Percentiles rank a stretch among this genome's conserved stretches.
phyloP scores from a whole-genome alignment of 1,140 invertebrate genomes.

The Hirudo medicinalis region DNA sequence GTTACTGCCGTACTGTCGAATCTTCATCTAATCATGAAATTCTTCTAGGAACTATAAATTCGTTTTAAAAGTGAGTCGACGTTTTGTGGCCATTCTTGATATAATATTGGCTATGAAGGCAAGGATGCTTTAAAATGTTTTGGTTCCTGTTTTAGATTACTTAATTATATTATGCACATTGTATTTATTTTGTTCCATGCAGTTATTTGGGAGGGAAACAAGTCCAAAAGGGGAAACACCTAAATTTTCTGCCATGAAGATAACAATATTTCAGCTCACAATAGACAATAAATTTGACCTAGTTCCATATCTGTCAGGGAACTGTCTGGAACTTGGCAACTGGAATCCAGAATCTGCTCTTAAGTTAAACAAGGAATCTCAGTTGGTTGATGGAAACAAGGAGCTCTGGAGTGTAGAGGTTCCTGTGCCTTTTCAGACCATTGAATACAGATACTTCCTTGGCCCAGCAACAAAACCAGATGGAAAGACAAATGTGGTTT shows the following conservation, averaged over 20 bases:
- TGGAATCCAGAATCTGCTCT: conserved; percentile 10
- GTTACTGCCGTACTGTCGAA: too few species aligned
- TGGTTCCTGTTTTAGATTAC: too few species aligned
- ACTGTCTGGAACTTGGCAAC: conserved; percentile 3
- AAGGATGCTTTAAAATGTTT: too few species aligned
- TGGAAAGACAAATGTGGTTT: not conserved
- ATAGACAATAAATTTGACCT: not conserved
- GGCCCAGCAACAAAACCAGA: not conserved
- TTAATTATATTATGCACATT: too few species aligned
- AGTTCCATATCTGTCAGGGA: not conserved
- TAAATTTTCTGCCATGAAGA: not conserved
- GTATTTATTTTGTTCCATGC: not conserved
- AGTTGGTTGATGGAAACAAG: not conserved
- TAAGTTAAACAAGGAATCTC: not conserved
- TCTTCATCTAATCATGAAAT: too few species aligned
- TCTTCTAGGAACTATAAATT: too few species aligned
- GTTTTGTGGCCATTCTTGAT: too few species aligned
- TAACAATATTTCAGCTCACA: not conserved
- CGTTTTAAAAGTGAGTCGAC: too few species aligned
- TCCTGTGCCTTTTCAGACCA: not conserved
- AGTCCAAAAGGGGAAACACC: not conserved
- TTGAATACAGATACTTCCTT: conserved; percentile 1
- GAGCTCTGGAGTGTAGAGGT: not conserved
- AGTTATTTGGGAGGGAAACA: not conserved
- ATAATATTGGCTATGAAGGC: too few species aligned